Conservation (phyloP, 2,888 invertebrate species). For the Apamea epomidion region DNA sequence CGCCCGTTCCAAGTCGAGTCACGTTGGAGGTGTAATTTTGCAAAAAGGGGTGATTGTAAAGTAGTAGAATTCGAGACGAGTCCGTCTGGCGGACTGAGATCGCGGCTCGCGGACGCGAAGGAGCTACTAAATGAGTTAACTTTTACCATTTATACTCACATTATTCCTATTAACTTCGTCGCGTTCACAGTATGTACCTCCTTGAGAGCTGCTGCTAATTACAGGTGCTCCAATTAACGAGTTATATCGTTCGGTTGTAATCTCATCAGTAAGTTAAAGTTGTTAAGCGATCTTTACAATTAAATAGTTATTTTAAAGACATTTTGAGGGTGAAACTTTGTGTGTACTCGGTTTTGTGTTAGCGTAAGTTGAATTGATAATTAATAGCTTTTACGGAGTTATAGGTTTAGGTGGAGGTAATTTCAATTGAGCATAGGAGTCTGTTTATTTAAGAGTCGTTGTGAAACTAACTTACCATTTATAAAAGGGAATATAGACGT, state of each 20-base stretch:
- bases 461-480: not conserved
- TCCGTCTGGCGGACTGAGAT: slow-evolving; percentile 74
- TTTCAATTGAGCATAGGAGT: slow-evolving; percentile 6
- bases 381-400: slow-evolving; percentile 11
- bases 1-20: slow-evolving; percentile 75
- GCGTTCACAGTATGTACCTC: slow-evolving; percentile 82
- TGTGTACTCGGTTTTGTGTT: slow-evolving; percentile 29
- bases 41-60: slow-evolving; percentile 85
- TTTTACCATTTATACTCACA: slow-evolving; percentile 88
- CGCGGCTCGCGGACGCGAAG: slow-evolving; percentile 74
- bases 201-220: slow-evolving; percentile 81
- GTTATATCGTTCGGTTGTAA: slow-evolving; percentile 78
- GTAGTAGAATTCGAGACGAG: slow-evolving; percentile 73
- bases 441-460: slow-evolving; percentile 11
- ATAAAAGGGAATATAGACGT: not conserved
- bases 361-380: slow-evolving; percentile 37
- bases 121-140: slow-evolving; percentile 85
- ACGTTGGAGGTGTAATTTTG: slow-evolving; percentile 84
- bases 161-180: slow-evolving; percentile 87
- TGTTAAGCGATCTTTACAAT: slow-evolving; percentile 71
- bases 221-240: slow-evolving; percentile 84
- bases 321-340: slow-evolving; percentile 37
- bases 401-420: slow-evolving; percentile 1
- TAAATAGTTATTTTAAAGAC: slow-evolving; percentile 57
- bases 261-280: slow-evolving; percentile 73